Evolutionary conservation across 2,888 invertebrate species (phyloP), one percentile per base, ranked within the genome.

Genomic region (Scotopteryx bipunctaria): DNA sequence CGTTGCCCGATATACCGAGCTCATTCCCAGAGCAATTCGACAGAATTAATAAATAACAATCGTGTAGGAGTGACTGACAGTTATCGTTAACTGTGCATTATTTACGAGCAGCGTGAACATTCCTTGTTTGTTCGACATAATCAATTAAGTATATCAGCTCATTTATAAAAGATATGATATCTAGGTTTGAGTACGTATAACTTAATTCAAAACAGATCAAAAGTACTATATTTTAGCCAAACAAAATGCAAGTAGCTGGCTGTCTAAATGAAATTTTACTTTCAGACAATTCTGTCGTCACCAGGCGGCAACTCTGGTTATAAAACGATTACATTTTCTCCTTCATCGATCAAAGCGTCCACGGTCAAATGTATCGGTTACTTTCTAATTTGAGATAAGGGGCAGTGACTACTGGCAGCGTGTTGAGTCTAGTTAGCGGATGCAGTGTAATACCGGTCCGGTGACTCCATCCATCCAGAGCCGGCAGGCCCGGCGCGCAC

Each of bases 341-440:
- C 53, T 61, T 64, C 64, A 73, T 79, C 73, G 66, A 79, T 81
- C 78, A 75, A 71, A 64, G 63, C 63, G 72, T 73, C 71, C 65
- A 71, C 71, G 70, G 69, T 75, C 73, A 67, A 66, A 52, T 41
- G 69, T 73, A 73, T 73, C 64, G 68, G 69, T 61, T 69, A 74
- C 79, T 83, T 81, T 82, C 82, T 82, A 81, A 80, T 78, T 43
- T 70, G 70, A 74, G 74, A 73, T 75, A 74, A 78, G 69, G 62
- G 53, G 66, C 49, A 56, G 47, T 67, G 73, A 76, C 74, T 64
- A 74, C 74, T 63, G 59, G 77, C 55, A 52, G 61, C 66, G 15
- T 48, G 49, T 40, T 40, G 21, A 37, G 47, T 42, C 47, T 46
- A 46, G 72, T 67, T 72, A 77, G 68, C 73, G 71, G 73, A 78